Percentiles rank a stretch among this genome's conserved stretches.
phyloP scores from a whole-genome alignment of 1,140 invertebrate genomes.

The Temnothorax curvispinosus region DNA sequence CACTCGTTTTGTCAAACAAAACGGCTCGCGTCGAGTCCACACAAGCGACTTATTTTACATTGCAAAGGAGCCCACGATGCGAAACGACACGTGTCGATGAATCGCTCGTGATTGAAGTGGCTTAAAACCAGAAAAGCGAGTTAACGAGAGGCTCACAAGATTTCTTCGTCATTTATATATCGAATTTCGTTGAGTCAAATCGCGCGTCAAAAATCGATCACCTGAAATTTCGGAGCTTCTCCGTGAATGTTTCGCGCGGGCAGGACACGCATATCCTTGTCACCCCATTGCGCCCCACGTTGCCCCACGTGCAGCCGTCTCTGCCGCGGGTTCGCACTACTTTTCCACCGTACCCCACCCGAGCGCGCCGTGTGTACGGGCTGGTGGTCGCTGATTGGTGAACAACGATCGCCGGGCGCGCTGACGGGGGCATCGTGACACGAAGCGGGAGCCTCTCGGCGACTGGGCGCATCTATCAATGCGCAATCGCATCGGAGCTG shows the following conservation, averaged over 20 bases:
- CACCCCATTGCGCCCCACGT: slow-evolving; percentile 39
- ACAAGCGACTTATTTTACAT: background rate
- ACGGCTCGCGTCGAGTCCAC: background rate
- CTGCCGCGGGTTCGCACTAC: slow-evolving; percentile 70
- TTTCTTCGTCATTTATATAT: too few relatives aligned
- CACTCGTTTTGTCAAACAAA: too few relatives aligned
- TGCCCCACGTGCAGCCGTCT: slow-evolving; percentile 55
- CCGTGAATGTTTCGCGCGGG: background rate
- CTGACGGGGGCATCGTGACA: slow-evolving; percentile 68
- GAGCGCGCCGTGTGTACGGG: slow-evolving; percentile 59
- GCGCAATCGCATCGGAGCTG: slow-evolving; percentile 83
- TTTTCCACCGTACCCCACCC: slow-evolving; percentile 76
- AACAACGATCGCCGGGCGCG: slow-evolving; percentile 46
- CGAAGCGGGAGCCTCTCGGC: slow-evolving; percentile 70
- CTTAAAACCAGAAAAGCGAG: too few relatives aligned
- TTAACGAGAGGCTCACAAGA: too few relatives aligned
- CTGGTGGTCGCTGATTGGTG: slow-evolving; percentile 59
- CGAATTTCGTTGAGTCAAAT: too few relatives aligned
- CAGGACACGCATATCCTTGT: background rate
- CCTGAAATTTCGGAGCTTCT: too few relatives aligned
- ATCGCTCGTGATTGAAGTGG: too few relatives aligned
- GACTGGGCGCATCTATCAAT: slow-evolving; percentile 79
- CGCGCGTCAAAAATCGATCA: too few relatives aligned
- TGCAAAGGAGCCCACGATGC: background rate
- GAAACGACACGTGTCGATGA: background rate